These are phyloP conservation scores for Cetoscarus ocellatus DNA, from an alignment of 2,797 vertebrate species.

Conservation along the genomic window DNA sequence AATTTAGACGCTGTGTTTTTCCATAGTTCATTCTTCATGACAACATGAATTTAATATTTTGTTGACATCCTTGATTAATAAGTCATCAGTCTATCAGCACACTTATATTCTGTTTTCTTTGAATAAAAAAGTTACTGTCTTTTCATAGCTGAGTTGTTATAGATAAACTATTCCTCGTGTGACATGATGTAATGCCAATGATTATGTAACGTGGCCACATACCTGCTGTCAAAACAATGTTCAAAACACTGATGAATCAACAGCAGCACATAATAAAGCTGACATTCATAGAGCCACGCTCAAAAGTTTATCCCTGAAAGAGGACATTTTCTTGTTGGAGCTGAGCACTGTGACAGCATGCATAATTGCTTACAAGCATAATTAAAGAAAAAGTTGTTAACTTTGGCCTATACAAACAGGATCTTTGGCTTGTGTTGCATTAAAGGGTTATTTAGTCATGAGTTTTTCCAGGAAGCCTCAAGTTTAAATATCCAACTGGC, in stretches of 20 bases:
- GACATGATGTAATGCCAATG: background rate
- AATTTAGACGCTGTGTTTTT: no score
- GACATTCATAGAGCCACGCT: background rate
- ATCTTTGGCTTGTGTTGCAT: conserved; percentile 24
- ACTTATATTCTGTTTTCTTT: background rate
- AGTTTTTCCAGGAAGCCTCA: conserved; percentile 51
- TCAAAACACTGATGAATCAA: conserved; percentile 5
- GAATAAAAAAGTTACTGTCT: background rate
- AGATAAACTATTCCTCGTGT: background rate
- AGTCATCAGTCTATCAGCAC: no score
- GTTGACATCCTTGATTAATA: no score
- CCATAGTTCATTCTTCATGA: no score
- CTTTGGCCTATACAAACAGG: conserved; percentile 3
- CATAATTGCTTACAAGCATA: background rate
- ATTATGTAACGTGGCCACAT: background rate
- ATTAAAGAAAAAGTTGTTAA: background rate
- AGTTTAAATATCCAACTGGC: conserved; percentile 54
- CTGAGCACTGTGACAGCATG: background rate
- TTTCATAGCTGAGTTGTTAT: no score
- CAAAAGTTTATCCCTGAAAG: background rate
- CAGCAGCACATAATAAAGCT: background rate
- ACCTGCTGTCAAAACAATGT: background rate
- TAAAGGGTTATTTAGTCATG: conserved; percentile 38
- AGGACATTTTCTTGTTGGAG: background rate
- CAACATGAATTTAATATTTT: no score